These are phyloP conservation scores for Leptopilina clavipes DNA, from an alignment of 1,140 invertebrate genomes.

Conservation along the genomic window DNA sequence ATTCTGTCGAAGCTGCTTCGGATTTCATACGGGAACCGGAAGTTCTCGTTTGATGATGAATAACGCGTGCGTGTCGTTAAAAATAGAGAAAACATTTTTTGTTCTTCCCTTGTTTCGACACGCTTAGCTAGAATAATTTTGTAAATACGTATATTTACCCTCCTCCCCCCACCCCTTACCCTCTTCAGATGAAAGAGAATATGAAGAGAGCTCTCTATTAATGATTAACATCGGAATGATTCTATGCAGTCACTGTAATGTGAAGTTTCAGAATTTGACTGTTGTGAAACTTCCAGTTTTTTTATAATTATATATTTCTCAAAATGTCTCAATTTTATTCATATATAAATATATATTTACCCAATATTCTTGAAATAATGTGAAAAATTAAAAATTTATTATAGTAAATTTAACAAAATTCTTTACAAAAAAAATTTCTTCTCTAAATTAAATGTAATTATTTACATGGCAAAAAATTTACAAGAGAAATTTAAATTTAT, in stretches of 20 bases:
- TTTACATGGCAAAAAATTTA: no score
- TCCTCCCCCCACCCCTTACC: no score
- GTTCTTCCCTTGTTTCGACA: background rate
- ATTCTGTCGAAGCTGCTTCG: constrained; percentile 6
- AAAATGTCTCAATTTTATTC: background rate
- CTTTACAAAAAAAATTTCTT: no score
- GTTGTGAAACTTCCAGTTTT: constrained; percentile 26
- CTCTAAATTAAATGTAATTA: no score
- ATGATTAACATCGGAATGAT: constrained; percentile 10
- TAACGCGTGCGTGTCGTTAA: constrained; percentile 25
- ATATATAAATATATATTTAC: background rate
- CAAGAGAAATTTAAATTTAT: no score
- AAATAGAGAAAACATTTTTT: background rate
- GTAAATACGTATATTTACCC: constrained; percentile 12
- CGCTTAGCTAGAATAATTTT: constrained; percentile 30
- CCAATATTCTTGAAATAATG: background rate
- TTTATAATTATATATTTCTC: no score
- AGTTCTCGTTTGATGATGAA: constrained; percentile 17
- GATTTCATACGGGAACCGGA: background rate
- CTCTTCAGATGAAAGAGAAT: background rate
- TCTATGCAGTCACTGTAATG: constrained; percentile 21
- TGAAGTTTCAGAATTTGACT: constrained; percentile 27
- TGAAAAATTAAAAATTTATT: background rate
- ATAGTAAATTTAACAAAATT: no score
- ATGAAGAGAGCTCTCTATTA: constrained; percentile 29